Evolutionary conservation across 2,888 invertebrate genomes (phyloP), one percentile per base, ranked within the genome.

Genomic region (Drosophila multiciliata): DNA sequence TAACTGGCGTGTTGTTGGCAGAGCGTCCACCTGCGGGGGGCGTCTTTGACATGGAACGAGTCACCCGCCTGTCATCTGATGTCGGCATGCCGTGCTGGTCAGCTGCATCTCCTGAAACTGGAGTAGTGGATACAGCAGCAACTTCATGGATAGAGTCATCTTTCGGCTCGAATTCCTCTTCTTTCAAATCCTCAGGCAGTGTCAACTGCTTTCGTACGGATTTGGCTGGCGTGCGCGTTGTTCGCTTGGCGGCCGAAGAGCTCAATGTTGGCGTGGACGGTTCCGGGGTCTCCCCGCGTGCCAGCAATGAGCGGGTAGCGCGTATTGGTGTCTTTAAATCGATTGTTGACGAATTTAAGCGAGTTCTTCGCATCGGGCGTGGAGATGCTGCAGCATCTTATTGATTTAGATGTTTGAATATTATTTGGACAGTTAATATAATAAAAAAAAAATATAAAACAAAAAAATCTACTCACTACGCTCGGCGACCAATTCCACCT

Each of bases 1-100:
- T 66, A 6, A 40, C 29, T 67, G 60, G 60, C 2, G 60, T 49
- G 26, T 40, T 67, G 49, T 29, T 69, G 9, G 33, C 15, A 5
- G 60, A 40, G 20, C 38, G 66, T 17, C 26, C 26, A 15, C 7
- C 8, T n/a, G 33, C 54, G 1, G 87, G 80, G 0, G 84, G 84
- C 0, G 83, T 78, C n/a, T 75, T 78, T 0, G 84, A 84, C 89
- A 88, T 86, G 9, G 89, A 80, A 20, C 89, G 89, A 2, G 84
- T 88, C n/a, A 86, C 57, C 9, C 87, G 83, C 23, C 50, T 54
- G 0, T 80, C 73, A 23, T 57, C 78, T 29, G 70, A 54, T 3
- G 50, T 32, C 17, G 72, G 11, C 11, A 4, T n/a, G 6, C 17
- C 54, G 12, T 1, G 8, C 17, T 9, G 15, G 6, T n/a, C 11